Percentiles rank a stretch among this genome's conserved stretches.
phyloP scores from a whole-genome alignment of 2,113 vertebrate genomes.

The Eretmochelys imbricata region DNA sequence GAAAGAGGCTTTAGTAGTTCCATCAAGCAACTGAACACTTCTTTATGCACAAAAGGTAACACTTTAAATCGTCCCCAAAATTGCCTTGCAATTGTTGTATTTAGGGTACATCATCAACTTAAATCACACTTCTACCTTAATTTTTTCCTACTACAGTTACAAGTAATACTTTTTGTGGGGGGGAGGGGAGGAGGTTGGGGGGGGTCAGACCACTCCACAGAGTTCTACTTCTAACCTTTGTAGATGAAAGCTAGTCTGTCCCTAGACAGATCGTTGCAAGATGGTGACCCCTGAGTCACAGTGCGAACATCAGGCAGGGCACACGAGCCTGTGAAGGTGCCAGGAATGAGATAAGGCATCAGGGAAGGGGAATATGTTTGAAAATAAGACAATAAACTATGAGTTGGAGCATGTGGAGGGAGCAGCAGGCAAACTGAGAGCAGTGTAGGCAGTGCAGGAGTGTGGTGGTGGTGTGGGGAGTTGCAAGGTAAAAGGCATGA shows the following conservation, averaged over 20 bases:
- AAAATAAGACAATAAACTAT: not conserved
- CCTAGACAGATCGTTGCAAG: not conserved
- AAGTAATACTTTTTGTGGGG: fast-evolving
- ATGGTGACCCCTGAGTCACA: not conserved
- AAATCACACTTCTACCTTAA: not conserved
- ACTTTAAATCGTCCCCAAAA: not conserved
- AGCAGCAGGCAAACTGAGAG: not conserved
- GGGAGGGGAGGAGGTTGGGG: no score
- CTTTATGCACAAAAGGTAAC: not conserved
- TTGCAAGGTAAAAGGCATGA: not conserved
- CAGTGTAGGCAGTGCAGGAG: not conserved
- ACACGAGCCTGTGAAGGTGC: not conserved
- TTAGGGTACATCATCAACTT: not conserved
- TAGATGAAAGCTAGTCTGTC: not conserved
- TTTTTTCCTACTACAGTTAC: not conserved
- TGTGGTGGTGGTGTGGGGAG: not conserved
- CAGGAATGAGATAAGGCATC: not conserved
- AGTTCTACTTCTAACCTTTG: not conserved
- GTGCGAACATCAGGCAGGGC: no score
- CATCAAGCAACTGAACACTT: not conserved
- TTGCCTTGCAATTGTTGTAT: not conserved
- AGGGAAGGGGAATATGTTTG: not conserved
- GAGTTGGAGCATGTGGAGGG: not conserved
- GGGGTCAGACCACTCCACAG: not conserved
- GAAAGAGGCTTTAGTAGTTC: not conserved